phyloP scores from a whole-genome alignment of 1,140 invertebrate species.

The Cyclargus thomasi region DNA sequence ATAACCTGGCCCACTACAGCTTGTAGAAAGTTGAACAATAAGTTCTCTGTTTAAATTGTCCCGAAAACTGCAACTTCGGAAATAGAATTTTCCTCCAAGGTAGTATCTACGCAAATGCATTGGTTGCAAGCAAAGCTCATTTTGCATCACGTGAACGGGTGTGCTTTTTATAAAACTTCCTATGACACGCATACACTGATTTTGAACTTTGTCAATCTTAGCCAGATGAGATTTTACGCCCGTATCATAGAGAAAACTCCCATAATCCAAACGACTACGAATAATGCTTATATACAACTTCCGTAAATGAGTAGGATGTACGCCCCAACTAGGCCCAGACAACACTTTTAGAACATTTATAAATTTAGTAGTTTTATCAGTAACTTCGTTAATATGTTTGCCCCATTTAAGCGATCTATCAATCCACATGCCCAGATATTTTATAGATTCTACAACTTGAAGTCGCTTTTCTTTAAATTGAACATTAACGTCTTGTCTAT shows the following conservation, averaged over 20 bases:
- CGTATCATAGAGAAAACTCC: slow-evolving; percentile 23
- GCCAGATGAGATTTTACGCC: slow-evolving; percentile 24
- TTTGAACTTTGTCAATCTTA: slow-evolving; percentile 28
- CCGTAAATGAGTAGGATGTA: slow-evolving; percentile 27
- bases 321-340: slow-evolving; percentile 24
- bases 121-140: no score
- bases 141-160: no score
- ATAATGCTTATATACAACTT: slow-evolving; percentile 9
- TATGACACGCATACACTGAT: slow-evolving; percentile 26
- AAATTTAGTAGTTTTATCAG: slow-evolving; percentile 20
- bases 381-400: slow-evolving; percentile 24
- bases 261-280: slow-evolving; percentile 29
- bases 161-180: background rate
- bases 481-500: slow-evolving; percentile 16
- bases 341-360: slow-evolving; percentile 29
- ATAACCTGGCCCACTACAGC: no score
- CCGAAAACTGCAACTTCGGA: no score
- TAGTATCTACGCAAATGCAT: no score
- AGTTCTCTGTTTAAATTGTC: no score
- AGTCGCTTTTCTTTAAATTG: slow-evolving; percentile 12
- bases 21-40: no score
- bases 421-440: no score
- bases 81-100: no score
- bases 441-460: no score
- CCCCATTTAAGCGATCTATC: slow-evolving; percentile 26